These are phyloP conservation scores for Cnemophilus loriae DNA, from an alignment of 2,113 vertebrate genomes.

Conservation along the genomic window DNA sequence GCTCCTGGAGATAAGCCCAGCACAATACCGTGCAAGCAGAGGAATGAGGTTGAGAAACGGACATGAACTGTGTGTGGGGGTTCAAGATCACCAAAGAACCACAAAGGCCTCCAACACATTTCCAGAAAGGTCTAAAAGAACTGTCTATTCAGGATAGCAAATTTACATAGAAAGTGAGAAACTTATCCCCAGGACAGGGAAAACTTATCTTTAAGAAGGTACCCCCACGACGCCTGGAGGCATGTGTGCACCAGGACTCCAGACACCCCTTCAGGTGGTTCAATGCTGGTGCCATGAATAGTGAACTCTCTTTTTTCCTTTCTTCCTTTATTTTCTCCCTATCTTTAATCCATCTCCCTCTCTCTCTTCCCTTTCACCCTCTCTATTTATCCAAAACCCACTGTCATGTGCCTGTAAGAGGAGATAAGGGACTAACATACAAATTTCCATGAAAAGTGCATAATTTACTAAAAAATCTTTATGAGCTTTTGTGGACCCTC, in stretches of 20 bases:
- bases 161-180: neutral
- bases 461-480: neutral
- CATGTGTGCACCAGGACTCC: rapidly evolving
- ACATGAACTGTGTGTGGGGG: too few species aligned
- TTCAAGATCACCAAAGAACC: neutral
- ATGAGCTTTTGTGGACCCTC: neutral
- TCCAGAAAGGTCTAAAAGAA: neutral
- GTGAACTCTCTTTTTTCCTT: neutral
- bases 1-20: neutral
- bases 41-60: neutral
- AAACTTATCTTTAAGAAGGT: neutral
- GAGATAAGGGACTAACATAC: rapidly evolving
- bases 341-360: neutral
- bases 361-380: neutral
- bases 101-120: neutral
- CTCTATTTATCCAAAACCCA: neutral
- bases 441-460: neutral
- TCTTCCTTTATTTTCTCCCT: neutral
- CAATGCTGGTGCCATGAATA: neutral
- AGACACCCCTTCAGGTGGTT: neutral
- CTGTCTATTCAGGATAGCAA: neutral
- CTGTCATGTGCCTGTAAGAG: rapidly evolving
- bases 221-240: neutral
- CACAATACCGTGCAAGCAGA: neutral
- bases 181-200: neutral